Evolutionary conservation across 2,113 vertebrate genomes (phyloP).

Genomic region (Anolis sagrei): DNA sequence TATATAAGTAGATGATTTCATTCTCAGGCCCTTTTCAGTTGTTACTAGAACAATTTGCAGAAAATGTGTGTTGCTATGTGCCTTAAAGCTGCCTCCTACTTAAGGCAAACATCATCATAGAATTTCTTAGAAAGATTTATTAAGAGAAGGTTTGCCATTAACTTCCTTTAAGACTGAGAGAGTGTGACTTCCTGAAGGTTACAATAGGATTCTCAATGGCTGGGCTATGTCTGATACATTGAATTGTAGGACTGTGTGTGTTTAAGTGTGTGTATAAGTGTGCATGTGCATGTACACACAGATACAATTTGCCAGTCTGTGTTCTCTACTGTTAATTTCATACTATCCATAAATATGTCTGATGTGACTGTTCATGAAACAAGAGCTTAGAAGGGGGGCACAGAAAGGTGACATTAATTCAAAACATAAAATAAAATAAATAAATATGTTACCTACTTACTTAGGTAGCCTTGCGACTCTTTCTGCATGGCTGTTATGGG

Average conservation of each 20-base stretch:
- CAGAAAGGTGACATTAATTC: neutral
- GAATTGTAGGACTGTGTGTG: neutral
- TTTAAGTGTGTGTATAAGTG: neutral
- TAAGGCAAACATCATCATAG: no score
- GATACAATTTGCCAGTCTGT: neutral
- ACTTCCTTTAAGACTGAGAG: no score
- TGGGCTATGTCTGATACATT: neutral
- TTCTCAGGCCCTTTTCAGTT: no score
- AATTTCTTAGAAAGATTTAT: no score
- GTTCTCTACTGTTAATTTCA: neutral
- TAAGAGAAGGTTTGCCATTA: no score
- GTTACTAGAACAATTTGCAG: no score
- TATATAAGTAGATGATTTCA: no score
- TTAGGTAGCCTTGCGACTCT: slow-evolving; percentile 99
- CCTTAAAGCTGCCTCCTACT: no score
- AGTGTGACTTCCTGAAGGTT: no score
- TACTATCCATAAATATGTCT: neutral
- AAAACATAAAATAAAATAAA: slow-evolving; percentile 12
- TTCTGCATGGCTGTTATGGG: slow-evolving; percentile 99
- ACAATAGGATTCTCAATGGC: no score
- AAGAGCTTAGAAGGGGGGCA: neutral
- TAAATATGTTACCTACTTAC: slow-evolving; percentile 83
- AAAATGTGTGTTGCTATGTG: no score
- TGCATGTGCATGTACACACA: neutral
- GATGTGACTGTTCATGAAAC: neutral